Base-by-base conservation (phyloP, 2,113 vertebrate genomes). In the Numida meleagris region DNA sequence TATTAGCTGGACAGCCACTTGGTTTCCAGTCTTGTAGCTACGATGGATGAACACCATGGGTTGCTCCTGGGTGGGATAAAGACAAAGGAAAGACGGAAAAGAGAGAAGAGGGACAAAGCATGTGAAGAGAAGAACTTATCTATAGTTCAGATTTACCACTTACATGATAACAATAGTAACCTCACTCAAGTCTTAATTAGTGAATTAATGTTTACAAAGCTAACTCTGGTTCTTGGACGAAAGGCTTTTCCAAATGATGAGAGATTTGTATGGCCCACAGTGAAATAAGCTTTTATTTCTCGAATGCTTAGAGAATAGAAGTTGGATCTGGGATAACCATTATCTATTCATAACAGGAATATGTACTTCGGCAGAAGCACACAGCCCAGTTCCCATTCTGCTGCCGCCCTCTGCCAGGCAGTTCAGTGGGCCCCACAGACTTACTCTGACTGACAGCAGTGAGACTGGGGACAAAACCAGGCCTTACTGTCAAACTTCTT, bases 211-310 rank as follows among this genome's bases (percentile, higher is more conserved):
- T 80, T 93, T 94, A 81, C 71, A 73, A 95, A 96, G 70, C 62
- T 86, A 94, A 84, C 77, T 61, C 71, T 51, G 66, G 71, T 92
- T 58, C 93, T 79, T 42, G 84, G 75, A 93, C 72, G 59, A 96
- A 95, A 95, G 70, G 43, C 65, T 89, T 83, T 91, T 91, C 86
- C 89, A 96, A 90, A 91, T 53, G 67, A 61, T 82, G 89, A 88
- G 82, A 65, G 61, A 90, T 94, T 90, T 89, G 62, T 90, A 34
- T 58, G 89, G 94, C 68, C 71, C 65, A 58, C n/a, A 58, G 38
- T 81, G 72, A 89, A 36, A 67, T 84, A 50, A 76, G 40, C 75
- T 71, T 55, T 78, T 71, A 40, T 89, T 90, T 90, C 81, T 55
- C 14, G 62, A 85, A 93, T 36, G 78, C 45, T 66, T 79, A 90